Base-by-base conservation (phyloP, 2,888 invertebrate genomes). In the Ochropacha duplaris region DNA sequence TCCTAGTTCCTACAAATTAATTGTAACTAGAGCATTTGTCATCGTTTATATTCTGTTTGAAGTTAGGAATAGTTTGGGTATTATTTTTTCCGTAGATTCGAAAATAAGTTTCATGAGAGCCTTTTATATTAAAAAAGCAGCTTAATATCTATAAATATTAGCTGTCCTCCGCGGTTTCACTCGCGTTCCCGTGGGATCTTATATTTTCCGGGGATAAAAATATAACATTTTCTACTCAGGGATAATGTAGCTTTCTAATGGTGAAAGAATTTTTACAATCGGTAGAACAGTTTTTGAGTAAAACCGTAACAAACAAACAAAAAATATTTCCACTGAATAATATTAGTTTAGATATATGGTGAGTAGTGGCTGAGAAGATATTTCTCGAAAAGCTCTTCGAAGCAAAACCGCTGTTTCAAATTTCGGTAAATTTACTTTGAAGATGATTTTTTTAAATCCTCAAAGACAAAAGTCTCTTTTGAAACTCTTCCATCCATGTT, bases 1-100 rank as follows among this genome's bases (percentile, higher is more conserved):
- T 78, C 76, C 74, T 70, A 72, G 70, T 73, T 78, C 76, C 74
- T 70, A 72, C 69, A 81, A 82, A 87, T 87, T 87, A 87, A 87
- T 87, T 84, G 81, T 77, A 81, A 81, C 76, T 75, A 72, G 79
- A 77, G 72, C 72, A 75, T 79, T 78, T 78, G 81, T 81, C 78
- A 79, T 82, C 76, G 73, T 72, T 76, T 57, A 64, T 62, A 76
- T 69, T 76, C 72, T 71, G 65, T 72, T 72, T 31, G 52, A 31
- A 22, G 19, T 52, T n/a, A 22, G 9, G 19, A 50, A 50, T 26
- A 19, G 44, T 44, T 44, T 44, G 19, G 19, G 2, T 44, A 44
- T 5, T 24, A 24, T 24, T 24, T 44, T 9, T 19, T 19, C 1
- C 12, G 6, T 34, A 34, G 34, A 14, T 14, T 34, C 34, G n/a